phyloP scores from a whole-genome alignment of 2,888 invertebrate genomes.

The Lutraria lutraria region DNA sequence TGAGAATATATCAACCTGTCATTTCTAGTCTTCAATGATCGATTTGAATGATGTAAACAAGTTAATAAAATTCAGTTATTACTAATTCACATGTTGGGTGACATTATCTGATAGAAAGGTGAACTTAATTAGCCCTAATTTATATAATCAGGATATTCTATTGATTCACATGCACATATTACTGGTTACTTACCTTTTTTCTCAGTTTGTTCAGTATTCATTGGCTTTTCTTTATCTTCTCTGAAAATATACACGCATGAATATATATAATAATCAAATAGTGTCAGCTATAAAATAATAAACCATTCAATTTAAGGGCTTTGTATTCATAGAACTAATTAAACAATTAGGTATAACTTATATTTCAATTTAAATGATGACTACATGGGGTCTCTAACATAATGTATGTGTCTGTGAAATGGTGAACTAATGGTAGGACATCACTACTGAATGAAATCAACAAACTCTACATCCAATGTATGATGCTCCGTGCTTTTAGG shows the following conservation, averaged over 20 bases:
- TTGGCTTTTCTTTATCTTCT: constrained; percentile 65
- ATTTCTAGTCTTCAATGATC: neutral
- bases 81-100: neutral
- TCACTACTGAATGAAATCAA: neutral
- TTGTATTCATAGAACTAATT: neutral
- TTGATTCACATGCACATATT: too few relatives aligned
- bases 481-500: neutral
- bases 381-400: too few relatives aligned
- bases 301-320: neutral
- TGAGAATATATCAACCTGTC: neutral
- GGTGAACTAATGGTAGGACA: neutral
- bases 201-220: constrained; percentile 52
- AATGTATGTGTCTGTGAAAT: neutral
- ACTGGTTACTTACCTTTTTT: constrained; percentile 71
- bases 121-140: too few relatives aligned
- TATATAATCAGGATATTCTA: too few relatives aligned
- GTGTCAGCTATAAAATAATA: neutral
- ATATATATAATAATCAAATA: neutral
- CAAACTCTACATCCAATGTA: neutral
- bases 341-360: too few relatives aligned
- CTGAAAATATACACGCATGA: constrained; percentile 33
- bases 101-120: too few relatives aligned
- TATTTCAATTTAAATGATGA: too few relatives aligned
- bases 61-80: neutral
- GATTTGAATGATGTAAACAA: neutral